Conservation (phyloP, 2,113 vertebrate genomes). For the Eurystomus gularis region DNA sequence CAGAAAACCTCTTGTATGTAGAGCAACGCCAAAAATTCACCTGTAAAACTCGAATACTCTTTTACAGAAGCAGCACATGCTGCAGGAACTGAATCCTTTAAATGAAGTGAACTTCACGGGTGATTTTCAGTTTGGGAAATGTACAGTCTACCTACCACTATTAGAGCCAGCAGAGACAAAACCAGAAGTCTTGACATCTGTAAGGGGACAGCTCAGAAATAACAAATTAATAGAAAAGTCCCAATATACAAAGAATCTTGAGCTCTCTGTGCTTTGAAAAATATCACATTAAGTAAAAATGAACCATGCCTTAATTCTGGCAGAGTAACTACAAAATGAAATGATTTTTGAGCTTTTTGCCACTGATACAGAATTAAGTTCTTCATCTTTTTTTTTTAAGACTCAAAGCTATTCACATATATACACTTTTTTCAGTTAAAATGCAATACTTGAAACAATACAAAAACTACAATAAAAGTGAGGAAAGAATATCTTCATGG, state of each 20-base stretch:
- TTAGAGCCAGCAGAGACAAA: neutral
- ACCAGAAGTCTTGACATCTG: neutral
- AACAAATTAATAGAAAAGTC: neutral
- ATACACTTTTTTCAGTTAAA: constrained; percentile 44
- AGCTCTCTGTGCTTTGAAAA: constrained; percentile 21
- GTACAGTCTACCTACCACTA: neutral
- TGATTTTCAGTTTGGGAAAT: neutral
- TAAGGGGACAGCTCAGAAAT: neutral
- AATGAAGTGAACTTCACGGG: neutral
- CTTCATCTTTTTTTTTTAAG: constrained; percentile 34
- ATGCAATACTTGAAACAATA: constrained; percentile 10
- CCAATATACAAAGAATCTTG: neutral
- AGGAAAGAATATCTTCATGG: neutral
- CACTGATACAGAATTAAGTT: constrained; percentile 11
- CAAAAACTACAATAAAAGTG: neutral
- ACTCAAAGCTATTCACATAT: constrained; percentile 62
- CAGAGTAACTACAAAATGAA: constrained; percentile 34
- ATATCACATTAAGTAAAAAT: neutral
- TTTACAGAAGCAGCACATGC: neutral
- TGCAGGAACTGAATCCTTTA: neutral
- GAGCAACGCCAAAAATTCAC: too few relatives aligned
- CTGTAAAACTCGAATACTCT: neutral
- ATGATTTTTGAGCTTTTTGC: neutral
- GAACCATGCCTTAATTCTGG: neutral
- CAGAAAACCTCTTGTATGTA: too few relatives aligned